phyloP scores from a whole-genome alignment of 2,113 vertebrate genomes.

The Vulpes lagopus region DNA sequence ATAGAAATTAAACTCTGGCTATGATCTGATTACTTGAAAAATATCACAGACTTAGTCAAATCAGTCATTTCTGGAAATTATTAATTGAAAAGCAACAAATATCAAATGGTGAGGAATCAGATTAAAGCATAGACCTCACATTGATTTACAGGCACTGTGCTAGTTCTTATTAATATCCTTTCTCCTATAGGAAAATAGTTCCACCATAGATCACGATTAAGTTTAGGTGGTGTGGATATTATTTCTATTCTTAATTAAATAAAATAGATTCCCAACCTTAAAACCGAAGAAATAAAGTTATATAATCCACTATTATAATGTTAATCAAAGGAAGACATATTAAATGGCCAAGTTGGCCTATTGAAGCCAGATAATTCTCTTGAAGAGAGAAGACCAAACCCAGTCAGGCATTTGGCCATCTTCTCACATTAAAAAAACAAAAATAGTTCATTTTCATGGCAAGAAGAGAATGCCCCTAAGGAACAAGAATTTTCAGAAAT shows the following conservation, averaged over 20 bases:
- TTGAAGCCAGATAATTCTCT: slow-evolving; percentile 30
- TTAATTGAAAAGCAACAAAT: slow-evolving; percentile 45
- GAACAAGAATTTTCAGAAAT: not conserved
- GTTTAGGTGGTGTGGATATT: not conserved
- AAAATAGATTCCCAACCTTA: not conserved
- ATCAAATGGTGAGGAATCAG: not conserved
- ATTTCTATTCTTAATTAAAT: slow-evolving; percentile 28
- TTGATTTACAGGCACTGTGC: not conserved
- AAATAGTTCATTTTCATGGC: slow-evolving; percentile 38
- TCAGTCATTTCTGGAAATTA: slow-evolving; percentile 26
- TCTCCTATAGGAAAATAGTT: not conserved
- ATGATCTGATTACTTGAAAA: not conserved
- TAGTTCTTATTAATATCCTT: not conserved
- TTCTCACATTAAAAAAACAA: slow-evolving; percentile 62
- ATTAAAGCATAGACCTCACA: not conserved
- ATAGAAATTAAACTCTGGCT: slow-evolving; percentile 26
- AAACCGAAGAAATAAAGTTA: not conserved
- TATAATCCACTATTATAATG: not conserved
- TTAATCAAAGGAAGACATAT: slow-evolving; percentile 47
- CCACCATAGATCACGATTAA: not conserved
- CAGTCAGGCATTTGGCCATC: not conserved
- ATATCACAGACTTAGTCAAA: not conserved
- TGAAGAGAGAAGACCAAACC: not conserved
- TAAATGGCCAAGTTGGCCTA: not conserved
- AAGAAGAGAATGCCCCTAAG: not conserved